phyloP scores from a whole-genome alignment of 1,140 invertebrate genomes.

The Andricus grossulariae region DNA sequence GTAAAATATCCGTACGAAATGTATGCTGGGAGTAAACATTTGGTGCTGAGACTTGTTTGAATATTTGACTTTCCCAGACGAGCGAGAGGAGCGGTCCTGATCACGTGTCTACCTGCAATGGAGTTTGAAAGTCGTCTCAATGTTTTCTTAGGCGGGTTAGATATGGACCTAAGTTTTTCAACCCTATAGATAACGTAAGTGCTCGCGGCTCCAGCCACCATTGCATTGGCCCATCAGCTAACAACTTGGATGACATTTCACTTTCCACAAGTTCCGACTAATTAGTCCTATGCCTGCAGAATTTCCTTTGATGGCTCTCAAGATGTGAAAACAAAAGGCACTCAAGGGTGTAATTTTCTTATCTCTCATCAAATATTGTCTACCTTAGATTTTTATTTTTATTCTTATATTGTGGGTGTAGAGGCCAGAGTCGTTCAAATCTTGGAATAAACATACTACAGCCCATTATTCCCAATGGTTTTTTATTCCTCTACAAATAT shows the following conservation, averaged over 20 bases:
- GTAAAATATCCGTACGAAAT: conserved; percentile 66
- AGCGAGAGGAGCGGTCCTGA: conserved; percentile 53
- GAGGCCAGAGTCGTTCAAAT: no score
- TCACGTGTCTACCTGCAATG: conserved; percentile 61
- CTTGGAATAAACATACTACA: no score
- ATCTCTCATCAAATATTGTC: not conserved
- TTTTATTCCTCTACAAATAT: no score
- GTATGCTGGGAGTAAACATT: conserved; percentile 72
- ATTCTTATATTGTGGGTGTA: not conserved
- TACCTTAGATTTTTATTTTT: not conserved
- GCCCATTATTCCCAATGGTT: no score
- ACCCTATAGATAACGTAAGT: conserved; percentile 10
- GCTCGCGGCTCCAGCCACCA: not conserved
- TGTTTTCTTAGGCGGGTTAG: conserved; percentile 71
- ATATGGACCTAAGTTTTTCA: conserved; percentile 52
- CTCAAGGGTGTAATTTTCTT: not conserved
- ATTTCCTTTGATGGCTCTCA: conserved; percentile 12
- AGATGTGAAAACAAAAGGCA: conserved; percentile 25
- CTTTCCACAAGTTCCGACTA: conserved; percentile 8
- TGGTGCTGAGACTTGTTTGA: conserved; percentile 64
- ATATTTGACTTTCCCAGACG: conserved; percentile 76
- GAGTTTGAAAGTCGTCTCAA: conserved; percentile 62
- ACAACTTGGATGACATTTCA: conserved; percentile 16
- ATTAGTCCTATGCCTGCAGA: conserved; percentile 14
- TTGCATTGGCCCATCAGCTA: not conserved